Base-by-base conservation (phyloP, 1,140 invertebrate genomes). In the Teleogryllus occipitalis region DNA sequence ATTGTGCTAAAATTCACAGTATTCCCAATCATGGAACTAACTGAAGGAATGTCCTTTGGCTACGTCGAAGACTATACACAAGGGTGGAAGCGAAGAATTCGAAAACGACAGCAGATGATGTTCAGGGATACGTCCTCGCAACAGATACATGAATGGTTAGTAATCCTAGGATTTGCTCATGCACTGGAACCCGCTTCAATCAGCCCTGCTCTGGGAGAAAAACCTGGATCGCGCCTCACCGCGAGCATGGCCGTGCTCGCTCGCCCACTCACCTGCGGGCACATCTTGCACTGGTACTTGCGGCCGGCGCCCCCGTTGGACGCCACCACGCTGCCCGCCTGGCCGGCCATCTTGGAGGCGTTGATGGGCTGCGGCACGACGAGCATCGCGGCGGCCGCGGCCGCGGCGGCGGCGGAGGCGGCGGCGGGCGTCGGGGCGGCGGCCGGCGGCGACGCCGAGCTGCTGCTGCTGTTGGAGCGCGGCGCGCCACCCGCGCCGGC, bases 231-330 rank as follows among this genome's bases (percentile, higher is more conserved):
- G 27, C 27, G 27, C 27, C 27, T 39, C 27, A 39, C 27, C 27
- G 5, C 1, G 27, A 5, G 5, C 27, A 39, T 39, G n/a, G 27
- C 27, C 27, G 5, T 5, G 27, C 27, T 39, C 27, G 5, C 8
- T 14, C 1, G 27, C 4, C 0, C 6, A 87, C 94, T 91, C 87
- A 98, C 97, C 95, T 98, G 96, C 82, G 97, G 96, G 87, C 97
- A 98, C 96, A 98, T 98, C 88, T 98, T 98, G 92, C 97, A 98
- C 86, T 97, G 95, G 89, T 98, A 98, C 86, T 97, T 97, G 76
- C 88, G 81, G 22, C 84, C 86, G 93, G 86, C 48, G 86, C 90
- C 81, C 82, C 87, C 80, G 86, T 83, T 90, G 87, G 82, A 88
- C 86, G 22, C 87, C 86, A 83, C 47, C 10, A 81, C 47, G 74